phyloP scores from a whole-genome alignment of 2,113 vertebrate species.

The Tylochromis polylepis region DNA sequence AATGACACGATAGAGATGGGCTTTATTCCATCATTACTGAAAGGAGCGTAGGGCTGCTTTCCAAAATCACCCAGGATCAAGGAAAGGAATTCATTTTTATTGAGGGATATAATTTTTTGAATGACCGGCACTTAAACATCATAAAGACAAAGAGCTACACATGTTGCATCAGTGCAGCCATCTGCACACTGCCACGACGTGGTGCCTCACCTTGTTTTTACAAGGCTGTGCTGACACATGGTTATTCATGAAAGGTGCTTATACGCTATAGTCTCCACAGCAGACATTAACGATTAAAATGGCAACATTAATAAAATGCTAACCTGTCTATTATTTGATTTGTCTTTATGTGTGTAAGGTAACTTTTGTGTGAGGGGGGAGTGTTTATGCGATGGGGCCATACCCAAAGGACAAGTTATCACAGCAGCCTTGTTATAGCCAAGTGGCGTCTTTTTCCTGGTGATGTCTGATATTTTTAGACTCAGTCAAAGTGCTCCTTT shows the following conservation, averaged over 20 bases:
- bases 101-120: not conserved
- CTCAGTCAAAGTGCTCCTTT: conserved; percentile 27
- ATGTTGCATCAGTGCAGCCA: not conserved
- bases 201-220: not conserved
- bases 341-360: not conserved
- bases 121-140: not conserved
- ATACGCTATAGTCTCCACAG: not conserved
- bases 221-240: not conserved
- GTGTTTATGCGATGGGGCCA: not conserved
- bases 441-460: not conserved
- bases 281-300: not conserved
- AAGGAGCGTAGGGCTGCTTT: not conserved
- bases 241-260: not conserved
- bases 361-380: not conserved
- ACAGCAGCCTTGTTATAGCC: not conserved
- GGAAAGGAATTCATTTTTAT: not conserved
- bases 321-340: not conserved
- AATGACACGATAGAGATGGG: not conserved
- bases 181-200: not conserved
- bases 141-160: not conserved
- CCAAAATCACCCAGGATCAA: not conserved
- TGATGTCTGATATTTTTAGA: conserved; percentile 30
- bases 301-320: not conserved
- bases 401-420: not conserved
- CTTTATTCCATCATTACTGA: not conserved